Evolutionary conservation across 2,113 vertebrate species (phyloP), one percentile per base, ranked within the genome.

Genomic region (Ictidomys tridecemlineatus): DNA sequence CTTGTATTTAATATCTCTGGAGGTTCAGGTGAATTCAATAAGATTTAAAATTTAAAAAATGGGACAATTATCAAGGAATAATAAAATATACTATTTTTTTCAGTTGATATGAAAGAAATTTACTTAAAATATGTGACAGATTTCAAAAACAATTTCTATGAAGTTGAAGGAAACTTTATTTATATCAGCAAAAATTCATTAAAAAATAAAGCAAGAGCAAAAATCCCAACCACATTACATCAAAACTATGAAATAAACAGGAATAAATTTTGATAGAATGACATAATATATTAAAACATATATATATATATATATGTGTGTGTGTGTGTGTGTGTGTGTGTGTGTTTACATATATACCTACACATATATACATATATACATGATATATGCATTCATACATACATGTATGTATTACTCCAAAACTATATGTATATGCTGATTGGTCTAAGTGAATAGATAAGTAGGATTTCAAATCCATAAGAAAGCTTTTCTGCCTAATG

Each of bases 101-200:
- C 37, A 93, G 39, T 73, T 97, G 53, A 61, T 93, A 67, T 53
- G 24, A 83, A 87, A 83, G 0, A 86, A 83, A 69, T 42, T 42
- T 73, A 83, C 22, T 84, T 91, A 93, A 53, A 83, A 67, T 4
- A 11, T 63, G 32, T 79, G 42, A 22, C 37, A 90, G 58, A 84
- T 16, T 67, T 58, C 6, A 48, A 67, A 51, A 67, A 9, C 12
- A n/a, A 77, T 8, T 87, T 94, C 79, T 48, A 39, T 48, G 70
- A 72, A 72, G 20, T 32, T 78, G 9, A 91, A 61, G 32, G 12
- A 24, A 69, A 80, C 1, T 83, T 89, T 48, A 42, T 70, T 90
- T 56, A 91, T 88, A 18, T 13, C 11, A 7, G 16, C 61, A 39
- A 84, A 84, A 77, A 61, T 13, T 51, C 79, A 45, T 7, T 74